Evolutionary conservation across 1,140 invertebrate species (phyloP).

Genomic region (Anastrepha obliqua): DNA sequence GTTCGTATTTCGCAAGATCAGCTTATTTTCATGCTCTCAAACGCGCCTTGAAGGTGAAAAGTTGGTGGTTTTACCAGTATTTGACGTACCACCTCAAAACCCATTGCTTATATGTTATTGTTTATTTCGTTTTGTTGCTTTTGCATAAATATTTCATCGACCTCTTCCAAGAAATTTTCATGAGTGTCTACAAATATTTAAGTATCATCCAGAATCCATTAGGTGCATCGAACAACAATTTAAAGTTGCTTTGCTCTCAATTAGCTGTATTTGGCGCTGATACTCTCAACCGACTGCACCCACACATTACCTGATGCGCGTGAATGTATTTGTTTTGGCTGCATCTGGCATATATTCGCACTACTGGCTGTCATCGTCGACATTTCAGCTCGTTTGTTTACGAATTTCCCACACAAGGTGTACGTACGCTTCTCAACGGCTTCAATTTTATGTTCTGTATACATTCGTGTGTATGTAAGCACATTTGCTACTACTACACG

Average conservation of each 20-base stretch:
- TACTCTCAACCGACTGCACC: not conserved
- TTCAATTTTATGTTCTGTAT: not conserved
- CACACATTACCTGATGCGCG: not conserved
- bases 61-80: too few relatives aligned
- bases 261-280: not conserved
- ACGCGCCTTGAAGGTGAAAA: too few relatives aligned
- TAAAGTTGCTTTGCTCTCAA: not conserved
- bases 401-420: not conserved
- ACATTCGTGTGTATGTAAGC: not conserved
- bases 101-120: too few relatives aligned
- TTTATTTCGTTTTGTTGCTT: too few relatives aligned
- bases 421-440: too few relatives aligned
- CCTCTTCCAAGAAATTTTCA: not conserved
- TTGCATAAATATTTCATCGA: not conserved
- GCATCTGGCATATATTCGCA: slow-evolving; percentile 15
- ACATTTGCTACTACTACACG: not conserved
- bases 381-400: not conserved
- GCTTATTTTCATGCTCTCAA: too few relatives aligned
- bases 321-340: not conserved
- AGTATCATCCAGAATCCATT: too few relatives aligned
- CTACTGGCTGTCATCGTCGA: not conserved
- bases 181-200: not conserved
- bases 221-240: not conserved
- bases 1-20: too few relatives aligned
- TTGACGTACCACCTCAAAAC: too few relatives aligned